Base-by-base conservation (phyloP, 2,113 vertebrate species). In the Thalassoma bifasciatum region DNA sequence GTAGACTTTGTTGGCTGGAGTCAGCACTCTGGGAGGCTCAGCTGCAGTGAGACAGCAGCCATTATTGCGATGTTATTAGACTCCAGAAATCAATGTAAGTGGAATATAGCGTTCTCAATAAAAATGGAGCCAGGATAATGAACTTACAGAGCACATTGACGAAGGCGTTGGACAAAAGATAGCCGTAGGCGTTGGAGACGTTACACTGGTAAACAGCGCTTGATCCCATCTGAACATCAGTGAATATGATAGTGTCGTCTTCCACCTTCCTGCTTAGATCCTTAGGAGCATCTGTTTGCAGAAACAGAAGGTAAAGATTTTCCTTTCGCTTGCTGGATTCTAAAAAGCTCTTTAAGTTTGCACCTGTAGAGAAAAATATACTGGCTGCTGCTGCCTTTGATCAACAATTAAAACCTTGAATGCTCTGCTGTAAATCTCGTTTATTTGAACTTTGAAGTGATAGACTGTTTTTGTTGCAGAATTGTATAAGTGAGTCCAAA, bases 121-220 rank as follows among this genome's bases (percentile, higher is more conserved):
- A 13, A 30, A 61, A 73, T 47, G 40, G 63, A 22, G 47, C 3
- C 8, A 0, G 12, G 11, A 19, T 7, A 19, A 62, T 23, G 60
- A 64, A 91, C 96, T 96, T 92, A 99, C 98, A 96, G 56, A 99
- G 92, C 69, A 99, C 96, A 60, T 97, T 99, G 69, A 99, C 94
- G 83, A 99, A 98, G n/a, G 96, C 96, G 0, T 99, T 99, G 93
- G 95, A 91, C 67, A 99, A 87, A 62, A 99, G 90, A 83, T 99
- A 99, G 49, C 97, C 98, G 14, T 96, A 96, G 49, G 96, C 94
- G 53, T 99, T 99, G 69, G 98, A 97, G 52, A 96, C 93, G 47
- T 99, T 99, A 86, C 98, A 99, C 84, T 99, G 98, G 87, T 97
- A 99, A 13, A 99, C 98, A 0, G 97, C 95, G 53, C 97, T 99